phyloP scores from a whole-genome alignment of 2,797 vertebrate genomes.

The Diglossa cyanea region DNA sequence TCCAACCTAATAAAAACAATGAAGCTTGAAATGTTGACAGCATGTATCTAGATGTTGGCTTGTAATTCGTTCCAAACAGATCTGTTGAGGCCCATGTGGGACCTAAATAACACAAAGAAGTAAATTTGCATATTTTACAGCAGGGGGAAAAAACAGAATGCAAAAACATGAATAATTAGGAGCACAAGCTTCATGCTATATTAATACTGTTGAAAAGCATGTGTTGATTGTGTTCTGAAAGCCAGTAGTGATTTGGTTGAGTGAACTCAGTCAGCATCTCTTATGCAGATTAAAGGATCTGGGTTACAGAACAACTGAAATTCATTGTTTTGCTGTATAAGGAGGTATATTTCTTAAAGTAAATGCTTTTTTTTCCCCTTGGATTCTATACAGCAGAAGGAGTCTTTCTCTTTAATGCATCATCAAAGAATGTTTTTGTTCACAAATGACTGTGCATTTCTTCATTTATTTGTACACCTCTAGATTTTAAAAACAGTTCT shows the following conservation, averaged over 20 bases:
- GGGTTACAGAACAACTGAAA: slow-evolving; percentile 66
- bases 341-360: slow-evolving; percentile 55
- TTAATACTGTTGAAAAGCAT: slow-evolving; percentile 70
- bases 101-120: slow-evolving; percentile 67
- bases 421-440: background rate
- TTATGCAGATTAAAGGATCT: slow-evolving; percentile 70
- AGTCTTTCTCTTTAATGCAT: background rate
- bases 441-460: background rate
- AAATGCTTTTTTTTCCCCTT: background rate
- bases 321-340: slow-evolving; percentile 53
- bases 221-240: slow-evolving; percentile 66
- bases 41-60: slow-evolving; percentile 56
- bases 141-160: slow-evolving; percentile 66
- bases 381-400: background rate
- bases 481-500: slow-evolving; percentile 14
- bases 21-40: slow-evolving; percentile 69
- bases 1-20: slow-evolving; percentile 60
- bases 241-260: slow-evolving; percentile 63
- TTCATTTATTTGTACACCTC: background rate
- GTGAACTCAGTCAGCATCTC: slow-evolving; percentile 66
- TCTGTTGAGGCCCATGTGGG: slow-evolving; percentile 55
- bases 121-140: slow-evolving; percentile 73
- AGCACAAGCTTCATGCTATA: slow-evolving; percentile 67
- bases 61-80: slow-evolving; percentile 64
- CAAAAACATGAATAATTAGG: slow-evolving; percentile 66